Evolutionary conservation across 2,888 invertebrate species (phyloP).

Genomic region (Leptopilina myrica): DNA sequence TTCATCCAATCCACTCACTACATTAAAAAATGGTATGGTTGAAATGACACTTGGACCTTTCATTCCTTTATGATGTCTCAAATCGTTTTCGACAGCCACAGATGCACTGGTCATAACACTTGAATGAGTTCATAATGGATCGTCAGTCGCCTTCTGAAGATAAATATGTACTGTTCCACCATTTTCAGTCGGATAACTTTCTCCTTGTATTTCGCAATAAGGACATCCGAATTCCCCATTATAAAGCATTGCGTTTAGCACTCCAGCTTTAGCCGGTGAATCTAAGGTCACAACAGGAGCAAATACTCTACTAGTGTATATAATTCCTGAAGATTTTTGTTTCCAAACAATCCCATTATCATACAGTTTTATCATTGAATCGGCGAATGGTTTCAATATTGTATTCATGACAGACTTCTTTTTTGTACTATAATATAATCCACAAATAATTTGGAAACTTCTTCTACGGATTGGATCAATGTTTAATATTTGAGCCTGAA

Average conservation of each 20-base stretch:
- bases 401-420: conserved; percentile 42
- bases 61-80: conserved; percentile 38
- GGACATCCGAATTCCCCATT: conserved; percentile 18
- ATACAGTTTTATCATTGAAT: background rate
- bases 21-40: conserved; percentile 2
- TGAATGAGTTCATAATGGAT: conserved; percentile 14
- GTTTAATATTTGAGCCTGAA: conserved; percentile 44
- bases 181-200: background rate
- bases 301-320: conserved; percentile 1
- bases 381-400: conserved; percentile 42
- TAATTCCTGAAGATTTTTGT: background rate
- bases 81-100: background rate
- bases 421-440: conserved; percentile 44
- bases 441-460: conserved; percentile 40
- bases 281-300: conserved; percentile 27
- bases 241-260: background rate
- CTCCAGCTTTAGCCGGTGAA: background rate
- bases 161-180: conserved; percentile 9
- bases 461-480: conserved; percentile 40
- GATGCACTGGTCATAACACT: conserved; percentile 30
- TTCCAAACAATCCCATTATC: background rate
- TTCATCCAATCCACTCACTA: background rate
- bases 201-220: background rate
- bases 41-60: conserved; percentile 40
- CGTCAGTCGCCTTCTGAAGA: background rate